A percentile compares a stretch with the other conserved stretches of the same genome.
These are phyloP conservation scores for Drosophila bocqueti DNA, from an alignment of 1,140 invertebrate species.

Conservation along the genomic window DNA sequence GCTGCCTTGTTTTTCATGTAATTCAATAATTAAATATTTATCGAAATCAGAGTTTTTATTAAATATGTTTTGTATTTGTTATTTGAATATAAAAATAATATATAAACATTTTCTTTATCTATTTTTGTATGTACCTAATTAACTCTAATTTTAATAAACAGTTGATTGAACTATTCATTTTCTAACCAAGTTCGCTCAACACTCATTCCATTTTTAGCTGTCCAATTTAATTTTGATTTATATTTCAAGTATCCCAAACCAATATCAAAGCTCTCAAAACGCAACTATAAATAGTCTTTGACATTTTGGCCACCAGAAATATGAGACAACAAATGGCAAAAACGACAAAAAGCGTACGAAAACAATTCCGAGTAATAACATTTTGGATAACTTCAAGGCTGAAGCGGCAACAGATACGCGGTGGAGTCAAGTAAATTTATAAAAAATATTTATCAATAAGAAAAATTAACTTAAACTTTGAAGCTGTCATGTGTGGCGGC, in stretches of 20 bases:
- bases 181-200: conserved; percentile 1
- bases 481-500: conserved; percentile 45
- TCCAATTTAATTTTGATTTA: conserved; percentile 35
- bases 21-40: background rate
- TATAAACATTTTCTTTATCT: background rate
- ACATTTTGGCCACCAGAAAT: conserved; percentile 45
- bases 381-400: conserved; percentile 49
- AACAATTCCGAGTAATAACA: conserved; percentile 25
- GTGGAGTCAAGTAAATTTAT: conserved; percentile 17
- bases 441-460: conserved; percentile 53
- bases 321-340: conserved; percentile 33
- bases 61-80: no score
- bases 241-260: conserved; percentile 37
- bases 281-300: conserved; percentile 47
- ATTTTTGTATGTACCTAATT: background rate
- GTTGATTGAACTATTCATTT: conserved; percentile 6
- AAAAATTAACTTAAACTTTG: conserved; percentile 62
- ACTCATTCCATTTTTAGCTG: conserved; percentile 11
- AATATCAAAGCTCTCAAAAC: conserved; percentile 48
- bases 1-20: background rate
- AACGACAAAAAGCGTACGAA: conserved; percentile 11
- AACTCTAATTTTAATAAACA: background rate
- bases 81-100: background rate
- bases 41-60: no score
- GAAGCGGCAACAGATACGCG: conserved; percentile 9